Base-by-base conservation (phyloP, 2,113 vertebrate genomes). In the Cynoglossus semilaevis region DNA sequence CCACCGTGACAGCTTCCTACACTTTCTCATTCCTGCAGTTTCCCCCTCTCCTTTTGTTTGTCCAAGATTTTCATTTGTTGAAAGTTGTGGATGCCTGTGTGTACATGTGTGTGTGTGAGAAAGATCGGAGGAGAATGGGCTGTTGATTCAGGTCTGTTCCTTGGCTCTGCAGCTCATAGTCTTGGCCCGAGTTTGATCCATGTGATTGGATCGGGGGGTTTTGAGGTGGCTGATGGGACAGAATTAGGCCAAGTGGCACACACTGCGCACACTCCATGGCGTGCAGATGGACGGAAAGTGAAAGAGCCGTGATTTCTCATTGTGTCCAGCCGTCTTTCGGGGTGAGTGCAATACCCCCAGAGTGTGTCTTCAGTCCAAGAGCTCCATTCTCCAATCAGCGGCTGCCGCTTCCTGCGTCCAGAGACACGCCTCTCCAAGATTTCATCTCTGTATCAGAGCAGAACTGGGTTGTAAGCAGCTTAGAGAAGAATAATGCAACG, bases 251-350 rank as follows among this genome's bases (percentile, higher is more conserved):
- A 88, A 88, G 85, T 88, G 88, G 88, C 86, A 87, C 85, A 82
- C 80, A 83, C 73, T 63, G 81, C 83, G 83, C 84, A 75, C 71
- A 76, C 87, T 87, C 83, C 79, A 34, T 70, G 79, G 82, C 76
- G 78, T 77, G 86, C 88, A 89, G 88, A 88, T 89, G 88, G 88
- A 83, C 76, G 70, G 64, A 72, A 83, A 85, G 83, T 87, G 85
- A 88, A 88, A 88, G 86, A 85, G 83, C 82, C 85, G 85, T 88
- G 86, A 89, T 89, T 88, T 87, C 81, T 86, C 86, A 87, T 89
- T 88, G 88, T 88, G 79, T 83, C 82, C 79, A 61, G 47, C 41
- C 77, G 68, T 87, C 88, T 88, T 88, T 87, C 73, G 84, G 87
- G 83, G 84, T 73, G 81, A 70, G 74, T 63, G 81, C 59, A 73